Conservation (phyloP, 2,888 invertebrate species). For the Acrobasis consociella region DNA sequence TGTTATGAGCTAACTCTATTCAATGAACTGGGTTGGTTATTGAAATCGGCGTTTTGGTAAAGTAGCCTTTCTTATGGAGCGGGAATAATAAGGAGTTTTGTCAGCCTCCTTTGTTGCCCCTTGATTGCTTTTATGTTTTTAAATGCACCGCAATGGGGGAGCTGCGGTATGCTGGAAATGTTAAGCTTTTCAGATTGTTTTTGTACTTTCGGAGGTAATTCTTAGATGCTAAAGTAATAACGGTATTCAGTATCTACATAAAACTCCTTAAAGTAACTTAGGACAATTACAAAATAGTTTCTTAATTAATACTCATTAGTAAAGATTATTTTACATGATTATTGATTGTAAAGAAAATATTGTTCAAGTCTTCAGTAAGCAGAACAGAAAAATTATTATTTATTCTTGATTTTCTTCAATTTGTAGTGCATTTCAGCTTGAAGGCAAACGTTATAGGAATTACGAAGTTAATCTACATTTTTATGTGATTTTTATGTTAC, state of each 20-base stretch:
- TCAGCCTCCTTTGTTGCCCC: conserved; percentile 54
- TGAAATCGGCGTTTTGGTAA: conserved; percentile 74
- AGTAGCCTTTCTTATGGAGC: conserved; percentile 62
- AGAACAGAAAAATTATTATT: too few species aligned
- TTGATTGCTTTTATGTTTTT: conserved; percentile 53
- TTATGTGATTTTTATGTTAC: too few species aligned
- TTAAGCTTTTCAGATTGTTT: conserved; percentile 16
- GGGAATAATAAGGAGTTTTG: conserved; percentile 50
- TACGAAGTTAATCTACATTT: too few species aligned
- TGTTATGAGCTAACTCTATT: conserved; percentile 80
- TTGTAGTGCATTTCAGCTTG: too few species aligned
- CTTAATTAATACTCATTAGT: too few species aligned
- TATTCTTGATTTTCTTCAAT: too few species aligned
- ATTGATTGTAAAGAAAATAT: too few species aligned
- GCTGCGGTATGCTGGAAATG: conserved; percentile 19
- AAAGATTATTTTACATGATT: too few species aligned
- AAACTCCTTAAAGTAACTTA: neutral
- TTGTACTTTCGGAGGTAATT: conserved; percentile 22
- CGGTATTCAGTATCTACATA: too few species aligned
- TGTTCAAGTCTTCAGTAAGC: too few species aligned
- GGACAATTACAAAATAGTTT: too few species aligned
- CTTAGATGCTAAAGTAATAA: conserved; percentile 22
- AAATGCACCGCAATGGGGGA: conserved; percentile 32
- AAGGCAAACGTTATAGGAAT: too few species aligned
- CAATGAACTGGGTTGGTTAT: conserved; percentile 75